Conservation (phyloP, 1,140 invertebrate species). For the Thalassaphorura encarpata region DNA sequence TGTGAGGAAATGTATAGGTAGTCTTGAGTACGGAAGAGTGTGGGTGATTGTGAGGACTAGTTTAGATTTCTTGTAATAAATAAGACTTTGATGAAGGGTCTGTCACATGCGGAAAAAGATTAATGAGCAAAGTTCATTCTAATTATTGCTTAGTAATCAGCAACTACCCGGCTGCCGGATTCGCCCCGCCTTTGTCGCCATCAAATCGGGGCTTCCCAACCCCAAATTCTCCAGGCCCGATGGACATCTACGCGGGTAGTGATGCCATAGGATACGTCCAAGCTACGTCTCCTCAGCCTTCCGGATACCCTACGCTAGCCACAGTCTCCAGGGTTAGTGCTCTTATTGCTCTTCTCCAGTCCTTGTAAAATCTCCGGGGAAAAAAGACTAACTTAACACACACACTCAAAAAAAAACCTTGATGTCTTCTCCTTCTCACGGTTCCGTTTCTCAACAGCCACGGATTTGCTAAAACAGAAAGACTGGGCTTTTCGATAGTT, state of each 20-base stretch:
- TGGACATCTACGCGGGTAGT: conserved; percentile 74
- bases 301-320: conserved; percentile 72
- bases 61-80: too few relatives aligned
- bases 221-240: conserved; percentile 66
- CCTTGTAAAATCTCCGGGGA: conserved; percentile 13
- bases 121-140: conserved; percentile 12
- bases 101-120: neutral
- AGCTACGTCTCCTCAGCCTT: conserved; percentile 82
- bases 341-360: conserved; percentile 24
- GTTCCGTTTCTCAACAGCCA: too few relatives aligned
- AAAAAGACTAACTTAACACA: neutral
- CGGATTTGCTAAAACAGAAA: too few relatives aligned
- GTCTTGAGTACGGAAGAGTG: too few relatives aligned
- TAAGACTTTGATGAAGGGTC: too few relatives aligned
- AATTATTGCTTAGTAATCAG: conserved; percentile 66
- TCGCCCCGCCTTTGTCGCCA: conserved; percentile 59
- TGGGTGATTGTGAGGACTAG: too few relatives aligned
- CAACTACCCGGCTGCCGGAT: conserved; percentile 65
- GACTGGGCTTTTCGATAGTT: too few relatives aligned
- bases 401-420: too few relatives aligned
- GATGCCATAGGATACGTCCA: conserved; percentile 83
- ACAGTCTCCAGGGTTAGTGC: conserved; percentile 37
- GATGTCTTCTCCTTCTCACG: too few relatives aligned
- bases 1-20: neutral
- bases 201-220: conserved; percentile 67